Evolutionary conservation across 2,113 vertebrate genomes (phyloP), one percentile per base, ranked within the genome.

Genomic region (Vulpes vulpes): DNA sequence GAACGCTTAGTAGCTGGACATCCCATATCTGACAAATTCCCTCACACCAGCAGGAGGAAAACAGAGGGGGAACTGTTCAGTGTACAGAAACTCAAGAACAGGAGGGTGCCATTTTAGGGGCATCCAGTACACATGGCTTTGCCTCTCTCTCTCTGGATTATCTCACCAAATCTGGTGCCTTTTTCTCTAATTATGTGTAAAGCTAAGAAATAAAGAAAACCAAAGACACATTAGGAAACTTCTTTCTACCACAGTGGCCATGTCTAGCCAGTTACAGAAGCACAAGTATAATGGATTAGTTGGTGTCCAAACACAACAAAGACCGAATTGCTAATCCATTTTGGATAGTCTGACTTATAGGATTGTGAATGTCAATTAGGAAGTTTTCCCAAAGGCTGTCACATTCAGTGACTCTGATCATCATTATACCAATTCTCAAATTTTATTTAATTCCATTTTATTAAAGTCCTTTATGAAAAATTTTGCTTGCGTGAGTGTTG

Each of bases 361-460:
- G 5, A 11, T 9, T 8, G 3, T 8, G 74, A 4, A 23, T 19
- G 3, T 43, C 20, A 91, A 22, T 38, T 27, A 30, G 49, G 12
- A 35, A 11, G 4, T 49, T 64, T 78, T 25, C 17, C 59, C n/a
- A 17, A 88, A 74, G 30, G 55, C 23, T 4, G 8, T 51, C 82
- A 35, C 1, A 5, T 17, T 27, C 80, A 69, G 5, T 32, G 65
- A 89, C 6, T 74, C 10, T 25, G 9, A 14, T n/a, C 30, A 49
- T 91, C 51, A 3, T 17, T 62, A 16, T 17, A 38, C 17, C 57
- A 38, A 64, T 96, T 73, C 49, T 60, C 5, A 30, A 64, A 32
- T 60, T 71, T 64, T 30, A 84, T 74, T 91, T 95, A 35, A 91
- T 85, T 97, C 89, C 12, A 73, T 55, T 83, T 86, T 64, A 85